Percentiles rank a stretch among this genome's conserved stretches.
These are phyloP conservation scores for Myotis findleyi DNA, from an alignment of 2,797 vertebrate species.

Conservation along the genomic window DNA sequence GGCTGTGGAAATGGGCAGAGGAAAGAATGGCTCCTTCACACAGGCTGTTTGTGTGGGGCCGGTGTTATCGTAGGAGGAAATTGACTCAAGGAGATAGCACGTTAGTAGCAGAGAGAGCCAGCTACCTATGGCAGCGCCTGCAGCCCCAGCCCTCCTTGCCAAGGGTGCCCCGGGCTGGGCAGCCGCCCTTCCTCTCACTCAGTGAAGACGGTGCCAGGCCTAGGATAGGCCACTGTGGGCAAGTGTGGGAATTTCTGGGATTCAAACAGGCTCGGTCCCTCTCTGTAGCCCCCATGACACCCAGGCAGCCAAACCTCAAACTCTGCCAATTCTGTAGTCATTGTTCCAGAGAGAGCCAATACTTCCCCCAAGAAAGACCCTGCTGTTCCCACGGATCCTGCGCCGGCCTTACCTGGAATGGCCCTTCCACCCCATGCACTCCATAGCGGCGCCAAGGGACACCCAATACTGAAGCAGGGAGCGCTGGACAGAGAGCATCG, in stretches of 20 bases:
- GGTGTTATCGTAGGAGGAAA: conserved; percentile 25
- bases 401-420: neutral
- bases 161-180: neutral
- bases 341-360: neutral
- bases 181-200: neutral
- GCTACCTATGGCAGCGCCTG: neutral
- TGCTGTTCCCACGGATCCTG: neutral
- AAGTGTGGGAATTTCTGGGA: neutral
- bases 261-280: neutral
- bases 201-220: neutral
- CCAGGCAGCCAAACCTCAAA: neutral
- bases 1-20: neutral
- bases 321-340: neutral
- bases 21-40: conserved; percentile 59
- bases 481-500: neutral
- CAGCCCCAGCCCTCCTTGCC: neutral
- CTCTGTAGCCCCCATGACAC: neutral
- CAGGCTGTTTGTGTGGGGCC: accelerated
- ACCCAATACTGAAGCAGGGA: neutral
- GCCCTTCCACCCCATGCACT: accelerated
- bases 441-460: neutral
- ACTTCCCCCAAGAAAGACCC: neutral
- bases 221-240: neutral
- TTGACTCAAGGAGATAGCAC: conserved; percentile 55
- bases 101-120: neutral